Evolutionary conservation across 1,140 invertebrate species (phyloP).

Genomic region (Asbolus verrucosus): DNA sequence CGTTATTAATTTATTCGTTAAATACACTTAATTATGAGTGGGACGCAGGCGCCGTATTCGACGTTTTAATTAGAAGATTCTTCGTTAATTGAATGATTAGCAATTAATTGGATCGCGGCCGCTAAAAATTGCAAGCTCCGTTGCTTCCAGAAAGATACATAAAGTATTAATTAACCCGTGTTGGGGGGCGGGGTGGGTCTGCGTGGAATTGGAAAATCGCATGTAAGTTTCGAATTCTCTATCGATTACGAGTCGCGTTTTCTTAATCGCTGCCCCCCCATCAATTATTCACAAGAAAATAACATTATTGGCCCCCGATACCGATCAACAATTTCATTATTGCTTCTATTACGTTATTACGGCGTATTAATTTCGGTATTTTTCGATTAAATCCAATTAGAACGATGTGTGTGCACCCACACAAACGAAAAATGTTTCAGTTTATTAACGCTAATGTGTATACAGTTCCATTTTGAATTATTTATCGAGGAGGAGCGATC

Average conservation of each 20-base stretch:
- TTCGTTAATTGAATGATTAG: conserved; percentile 22
- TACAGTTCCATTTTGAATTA: conserved; percentile 20
- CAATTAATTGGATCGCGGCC: conserved; percentile 13
- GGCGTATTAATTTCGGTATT: conserved; percentile 36
- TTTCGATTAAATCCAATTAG: conserved; percentile 37
- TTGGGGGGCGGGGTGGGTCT: too few species aligned
- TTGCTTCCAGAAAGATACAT: background rate
- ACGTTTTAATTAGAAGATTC: conserved; percentile 18
- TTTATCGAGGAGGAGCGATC: conserved; percentile 8
- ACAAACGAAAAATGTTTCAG: conserved; percentile 8
- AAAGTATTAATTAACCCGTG: too few species aligned
- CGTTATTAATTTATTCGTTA: conserved; percentile 11
- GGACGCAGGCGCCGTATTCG: background rate
- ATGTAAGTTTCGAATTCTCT: too few species aligned
- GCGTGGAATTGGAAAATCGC: background rate
- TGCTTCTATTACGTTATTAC: conserved; percentile 37
- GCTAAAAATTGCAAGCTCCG: conserved; percentile 5
- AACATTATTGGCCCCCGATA: conserved; percentile 47
- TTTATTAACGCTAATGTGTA: background rate
- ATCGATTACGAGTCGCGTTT: conserved; percentile 4
- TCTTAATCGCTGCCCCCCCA: background rate
- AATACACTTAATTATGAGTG: conserved; percentile 11
- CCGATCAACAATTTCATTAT: conserved; percentile 51
- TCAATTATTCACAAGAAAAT: conserved; percentile 46
- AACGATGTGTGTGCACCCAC: background rate